Evolutionary conservation across 2,888 invertebrate genomes (phyloP), one percentile per base, ranked within the genome.

Genomic region (Xestia c-nigrum): DNA sequence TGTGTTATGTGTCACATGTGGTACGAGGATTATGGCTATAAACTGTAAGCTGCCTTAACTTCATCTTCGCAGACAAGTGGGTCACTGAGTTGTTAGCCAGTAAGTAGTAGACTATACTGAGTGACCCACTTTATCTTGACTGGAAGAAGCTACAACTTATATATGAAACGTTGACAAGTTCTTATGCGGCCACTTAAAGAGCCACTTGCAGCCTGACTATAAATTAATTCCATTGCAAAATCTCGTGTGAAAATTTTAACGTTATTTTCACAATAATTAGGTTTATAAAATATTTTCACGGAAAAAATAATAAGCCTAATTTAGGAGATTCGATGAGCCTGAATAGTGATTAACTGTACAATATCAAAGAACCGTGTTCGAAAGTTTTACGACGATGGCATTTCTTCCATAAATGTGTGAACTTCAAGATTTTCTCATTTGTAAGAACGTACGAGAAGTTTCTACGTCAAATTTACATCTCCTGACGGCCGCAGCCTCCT

Each of bases 21-120:
- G n/a, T 66, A n/a, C n/a, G 24, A 24, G 52, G 43, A 50, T 65
- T 64, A 55, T 50, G 21, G 38, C 50, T 50, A 59, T 66, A 78
- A 78, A 52, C 16, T 16, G 14, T 59, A 66, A 57, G 24, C 0
- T 50, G 38, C 0, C 31, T 73, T 43, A 40, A 40, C 40, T 66
- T 73, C 52, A 52, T 72, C 31, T 77, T 38, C n/a, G 43, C 31
- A 46, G 5, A 46, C 40, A 79, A 67, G 3, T 78, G 24, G 78
- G 59, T 55, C 73, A 78, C 52, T 67, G 24, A 31, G n/a, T 24
- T 47, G n/a, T 47, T 12, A 50, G 16, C 24, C 7, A 0, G 52
- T 61, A 70, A 69, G 59, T 63, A 67, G 43, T 47, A 65, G 16
- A 31, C 31, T 31, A 31, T 31, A 31, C 31, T 31, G 31, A 31